Base-by-base conservation (phyloP, 2,888 invertebrate genomes). In the Drosophila quasianomalipes region DNA sequence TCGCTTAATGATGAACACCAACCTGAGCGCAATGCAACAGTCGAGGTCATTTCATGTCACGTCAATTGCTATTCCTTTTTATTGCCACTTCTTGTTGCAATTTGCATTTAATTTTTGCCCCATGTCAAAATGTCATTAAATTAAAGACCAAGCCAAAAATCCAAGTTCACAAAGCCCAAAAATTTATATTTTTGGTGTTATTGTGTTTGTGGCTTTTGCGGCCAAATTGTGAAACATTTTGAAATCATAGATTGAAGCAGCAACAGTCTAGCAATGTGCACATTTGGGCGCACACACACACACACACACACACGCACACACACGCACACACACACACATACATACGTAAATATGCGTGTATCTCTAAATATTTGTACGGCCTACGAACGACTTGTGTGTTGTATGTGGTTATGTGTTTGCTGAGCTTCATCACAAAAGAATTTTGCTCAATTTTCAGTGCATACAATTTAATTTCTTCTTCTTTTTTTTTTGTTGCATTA, bases 111-210 rank as follows among this genome's bases (percentile, higher is more conserved):
- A 86, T 82, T 79, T 84, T 72, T 63, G 79, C 71, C 89, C 89
- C 81, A 84, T 86, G 87, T 89, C 55, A 70, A 84, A 86, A 79
- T 84, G 74, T 89, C 82, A 89, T 86, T 84, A 86, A 89, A 84
- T 89, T 86, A 84, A 79, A 86, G 83, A 83, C 61, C 69, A 64
- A 72, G 39, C 53, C 47, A 47, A 73, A 69, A 76, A 67, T 63
- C 49, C 66, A 74, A 70, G 68, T 60, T 35, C 62, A 54, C 66
- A 68, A 73, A 74, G 67, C 53, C 51, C 53, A 53, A 41, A 57
- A 16, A 39, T 14, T 22, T 26, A 30, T 35, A n/a, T 44, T 70
- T 44, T 53, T 26, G 35, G 2, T 59, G 44, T 37, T n/a, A 51
- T 14, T 61, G 37, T 12, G 26, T 49, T 1, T 52, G 19, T 37